Evolutionary conservation across 2,113 vertebrate genomes (phyloP).

Genomic region (Rhodinocichla rosea): DNA sequence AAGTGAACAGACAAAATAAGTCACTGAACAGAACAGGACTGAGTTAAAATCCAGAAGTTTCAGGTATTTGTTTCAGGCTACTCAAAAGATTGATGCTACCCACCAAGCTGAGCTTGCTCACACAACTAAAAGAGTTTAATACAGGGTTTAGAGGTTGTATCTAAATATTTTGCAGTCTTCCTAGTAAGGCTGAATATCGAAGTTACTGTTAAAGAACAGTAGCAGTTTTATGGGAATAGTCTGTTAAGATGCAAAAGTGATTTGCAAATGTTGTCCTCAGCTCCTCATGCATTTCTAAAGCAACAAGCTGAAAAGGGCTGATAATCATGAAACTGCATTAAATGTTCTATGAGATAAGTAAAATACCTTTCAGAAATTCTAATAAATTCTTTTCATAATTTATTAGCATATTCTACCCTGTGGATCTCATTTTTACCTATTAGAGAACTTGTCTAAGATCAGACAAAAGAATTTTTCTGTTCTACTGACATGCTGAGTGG

Average conservation of each 20-base stretch:
- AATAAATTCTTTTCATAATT: constrained; percentile 34
- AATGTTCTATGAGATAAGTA: constrained; percentile 27
- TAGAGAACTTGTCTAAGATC: constrained; percentile 47
- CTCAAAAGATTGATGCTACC: neutral
- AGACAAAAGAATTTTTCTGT: constrained; percentile 45
- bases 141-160: neutral
- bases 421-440: constrained; percentile 64
- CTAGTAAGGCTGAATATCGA: neutral
- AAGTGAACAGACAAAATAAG: neutral
- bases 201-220: neutral
- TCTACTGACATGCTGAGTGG: constrained; percentile 2
- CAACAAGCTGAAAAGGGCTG: constrained; percentile 2
- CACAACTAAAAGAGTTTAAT: neutral
- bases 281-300: constrained; percentile 14
- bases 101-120: neutral
- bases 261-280: neutral
- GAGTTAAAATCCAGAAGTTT: neutral
- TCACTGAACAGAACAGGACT: neutral
- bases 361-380: constrained; percentile 30
- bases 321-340: constrained; percentile 18
- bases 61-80: neutral
- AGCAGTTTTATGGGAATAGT: neutral
- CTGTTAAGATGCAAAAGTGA: neutral
- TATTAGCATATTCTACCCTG: constrained; percentile 34
- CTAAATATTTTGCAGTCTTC: neutral